phyloP scores from a whole-genome alignment of 2,888 invertebrate genomes.

The Congeria kusceri region DNA sequence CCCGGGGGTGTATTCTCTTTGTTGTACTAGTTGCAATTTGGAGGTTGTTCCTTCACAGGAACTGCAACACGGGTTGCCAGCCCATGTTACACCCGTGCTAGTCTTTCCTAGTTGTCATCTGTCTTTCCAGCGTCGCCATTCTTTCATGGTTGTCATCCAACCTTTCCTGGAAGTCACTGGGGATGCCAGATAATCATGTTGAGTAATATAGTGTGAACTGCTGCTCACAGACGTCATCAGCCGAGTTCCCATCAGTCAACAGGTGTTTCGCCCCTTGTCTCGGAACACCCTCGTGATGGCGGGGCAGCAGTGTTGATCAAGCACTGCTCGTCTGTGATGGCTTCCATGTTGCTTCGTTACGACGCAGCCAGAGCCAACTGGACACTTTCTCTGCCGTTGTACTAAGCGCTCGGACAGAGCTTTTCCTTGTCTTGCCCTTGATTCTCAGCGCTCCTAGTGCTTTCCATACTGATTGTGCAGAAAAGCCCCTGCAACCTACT shows the following conservation, averaged over 20 bases:
- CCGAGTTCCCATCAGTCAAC: conserved; percentile 3
- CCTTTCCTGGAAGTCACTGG: too few relatives aligned
- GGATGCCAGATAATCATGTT: too few relatives aligned
- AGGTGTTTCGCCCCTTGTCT: conserved; percentile 16
- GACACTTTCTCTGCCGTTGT: conserved; percentile 4
- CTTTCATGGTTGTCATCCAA: too few relatives aligned
- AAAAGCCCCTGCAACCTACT: conserved; percentile 12
- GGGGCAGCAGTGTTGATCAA: conserved; percentile 1
- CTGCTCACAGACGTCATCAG: background rate
- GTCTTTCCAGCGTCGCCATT: too few relatives aligned
- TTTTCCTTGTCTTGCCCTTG: conserved; percentile 5
- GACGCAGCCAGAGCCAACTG: conserved; percentile 11
- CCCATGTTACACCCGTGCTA: too few relatives aligned
- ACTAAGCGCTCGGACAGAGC: background rate
- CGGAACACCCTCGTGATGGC: conserved; percentile 15
- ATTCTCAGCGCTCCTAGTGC: conserved; percentile 3
- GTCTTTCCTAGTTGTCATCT: too few relatives aligned
- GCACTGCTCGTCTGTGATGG: conserved; percentile 4
- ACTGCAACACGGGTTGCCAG: too few relatives aligned
- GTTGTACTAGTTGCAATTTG: too few relatives aligned
- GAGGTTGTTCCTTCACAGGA: too few relatives aligned
- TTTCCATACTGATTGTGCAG: conserved; percentile 19
- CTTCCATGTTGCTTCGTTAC: background rate
- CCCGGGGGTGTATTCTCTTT: too few relatives aligned
- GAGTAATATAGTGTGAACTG: background rate